Evolutionary conservation across 1,140 invertebrate genomes (phyloP), one percentile per base, ranked within the genome.

Genomic region (Hydropsyche tenuis): DNA sequence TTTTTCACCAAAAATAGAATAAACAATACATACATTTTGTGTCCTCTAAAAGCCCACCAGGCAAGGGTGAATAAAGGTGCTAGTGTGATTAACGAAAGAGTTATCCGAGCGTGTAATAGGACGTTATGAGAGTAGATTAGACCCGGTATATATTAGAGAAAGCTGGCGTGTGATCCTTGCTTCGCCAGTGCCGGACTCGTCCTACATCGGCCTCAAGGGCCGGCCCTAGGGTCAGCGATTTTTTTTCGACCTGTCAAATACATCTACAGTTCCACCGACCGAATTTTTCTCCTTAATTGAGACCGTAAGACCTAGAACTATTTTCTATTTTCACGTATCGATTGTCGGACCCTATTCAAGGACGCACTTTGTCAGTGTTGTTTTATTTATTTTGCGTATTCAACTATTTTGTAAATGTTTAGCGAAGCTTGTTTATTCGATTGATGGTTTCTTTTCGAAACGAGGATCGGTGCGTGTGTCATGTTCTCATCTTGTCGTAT

Each of bases 11-110:
- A 4, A 37, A 37, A 37, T 37, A 37, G 30, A 37, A 37, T 9
- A 37, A 37, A 37, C 30, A 37, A 37, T 37, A 37, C 30, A 37
- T 9, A 37, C 30, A 4, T 37, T 37, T 9, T 9, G 30, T 37
- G 9, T 37, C 30, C 30, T 53, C 16, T 11, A 53, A 53, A 5
- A 53, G 48, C 16, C 48, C n/a, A 18, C 48, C 20, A 48, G 46
- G 12, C 46, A 37, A 45, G 63, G 42, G 30, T 45, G 63, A 22
- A 43, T 66, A 62, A 37, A 66, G 53, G 71, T 30, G 43, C 42
- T 56, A 27, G 75, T 76, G 75, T 76, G 75, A 76, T 76, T 76
- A 76, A 76, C 75, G 75, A 76, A 76, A 73, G 72, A 76, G 71
- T 73, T 73, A 76, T 43, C 75, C 72, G 68, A 73, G 72, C 75